Conservation (phyloP, 2,888 invertebrate genomes). For the Buathra laborator region DNA sequence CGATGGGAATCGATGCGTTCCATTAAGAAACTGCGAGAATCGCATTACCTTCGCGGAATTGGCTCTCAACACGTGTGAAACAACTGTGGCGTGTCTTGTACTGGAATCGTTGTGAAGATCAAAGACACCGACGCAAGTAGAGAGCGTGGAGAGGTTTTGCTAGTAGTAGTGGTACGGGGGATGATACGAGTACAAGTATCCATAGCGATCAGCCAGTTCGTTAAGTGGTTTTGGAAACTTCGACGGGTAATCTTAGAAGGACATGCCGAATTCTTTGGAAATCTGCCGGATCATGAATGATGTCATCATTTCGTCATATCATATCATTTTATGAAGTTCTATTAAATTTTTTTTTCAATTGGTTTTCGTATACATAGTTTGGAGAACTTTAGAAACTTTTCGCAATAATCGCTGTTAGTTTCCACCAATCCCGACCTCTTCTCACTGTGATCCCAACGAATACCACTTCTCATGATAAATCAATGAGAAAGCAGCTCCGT, state of each 20-base stretch:
- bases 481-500: conserved; percentile 23
- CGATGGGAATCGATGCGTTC: conserved; percentile 83
- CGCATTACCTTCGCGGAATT: conserved; percentile 77
- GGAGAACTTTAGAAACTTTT: not conserved
- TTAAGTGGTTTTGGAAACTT: too few relatives aligned
- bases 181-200: too few relatives aligned
- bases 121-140: conserved; percentile 25
- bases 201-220: too few relatives aligned
- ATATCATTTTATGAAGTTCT: too few relatives aligned
- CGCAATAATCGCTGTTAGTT: not conserved
- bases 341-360: too few relatives aligned
- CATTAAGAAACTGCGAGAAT: conserved; percentile 78
- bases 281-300: too few relatives aligned
- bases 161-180: too few relatives aligned
- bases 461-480: conserved; percentile 30
- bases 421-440: not conserved
- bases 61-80: conserved; percentile 72
- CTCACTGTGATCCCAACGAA: not conserved
- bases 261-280: too few relatives aligned
- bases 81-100: conserved; percentile 8
- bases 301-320: too few relatives aligned
- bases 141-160: not conserved
- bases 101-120: conserved; percentile 34
- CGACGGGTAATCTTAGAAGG: too few relatives aligned
- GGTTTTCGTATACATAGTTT: too few relatives aligned